Evolutionary conservation across 2,888 invertebrate genomes (phyloP).

Genomic region (Lasioglossum calceatum): DNA sequence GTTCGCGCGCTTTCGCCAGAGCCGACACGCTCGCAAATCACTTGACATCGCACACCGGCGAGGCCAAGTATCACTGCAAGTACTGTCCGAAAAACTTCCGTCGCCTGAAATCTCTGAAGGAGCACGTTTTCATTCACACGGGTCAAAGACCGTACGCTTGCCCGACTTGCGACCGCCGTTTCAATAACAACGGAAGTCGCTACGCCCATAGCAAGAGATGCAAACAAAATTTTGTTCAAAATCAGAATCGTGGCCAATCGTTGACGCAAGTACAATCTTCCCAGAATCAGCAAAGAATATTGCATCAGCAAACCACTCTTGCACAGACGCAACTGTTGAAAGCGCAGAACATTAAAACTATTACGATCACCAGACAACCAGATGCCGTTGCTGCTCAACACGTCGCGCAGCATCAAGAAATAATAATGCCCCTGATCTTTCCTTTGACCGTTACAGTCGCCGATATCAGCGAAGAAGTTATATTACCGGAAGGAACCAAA

Average conservation of each 20-base stretch:
- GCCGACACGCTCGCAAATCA: conserved; percentile 83
- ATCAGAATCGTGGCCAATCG: conserved; percentile 72
- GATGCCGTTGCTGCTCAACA: conserved; percentile 77
- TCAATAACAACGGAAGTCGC: conserved; percentile 83
- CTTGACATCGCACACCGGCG: conserved; percentile 82
- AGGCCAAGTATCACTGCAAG: conserved; percentile 83
- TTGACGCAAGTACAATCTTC: conserved; percentile 66
- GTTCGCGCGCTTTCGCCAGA: conserved; percentile 81
- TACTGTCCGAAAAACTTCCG: conserved; percentile 83
- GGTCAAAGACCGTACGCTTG: conserved; percentile 83
- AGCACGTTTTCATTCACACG: conserved; percentile 83
- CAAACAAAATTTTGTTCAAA: conserved; percentile 80
- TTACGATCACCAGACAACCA: conserved; percentile 79
- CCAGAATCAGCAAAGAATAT: conserved; percentile 56
- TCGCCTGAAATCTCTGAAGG: conserved; percentile 81
- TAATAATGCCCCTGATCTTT: conserved; percentile 82
- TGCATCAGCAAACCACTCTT: conserved; percentile 57
- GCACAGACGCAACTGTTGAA: conserved; percentile 76
- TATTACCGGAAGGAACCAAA: conserved; percentile 82
- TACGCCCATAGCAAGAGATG: conserved; percentile 83
- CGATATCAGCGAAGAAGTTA: conserved; percentile 82
- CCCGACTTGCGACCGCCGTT: conserved; percentile 82
- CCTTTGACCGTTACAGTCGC: conserved; percentile 81
- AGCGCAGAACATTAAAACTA: conserved; percentile 81
- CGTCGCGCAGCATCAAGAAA: conserved; percentile 81